phyloP scores from a whole-genome alignment of 2,888 invertebrate species.

The Aproaerema taeniolella region DNA sequence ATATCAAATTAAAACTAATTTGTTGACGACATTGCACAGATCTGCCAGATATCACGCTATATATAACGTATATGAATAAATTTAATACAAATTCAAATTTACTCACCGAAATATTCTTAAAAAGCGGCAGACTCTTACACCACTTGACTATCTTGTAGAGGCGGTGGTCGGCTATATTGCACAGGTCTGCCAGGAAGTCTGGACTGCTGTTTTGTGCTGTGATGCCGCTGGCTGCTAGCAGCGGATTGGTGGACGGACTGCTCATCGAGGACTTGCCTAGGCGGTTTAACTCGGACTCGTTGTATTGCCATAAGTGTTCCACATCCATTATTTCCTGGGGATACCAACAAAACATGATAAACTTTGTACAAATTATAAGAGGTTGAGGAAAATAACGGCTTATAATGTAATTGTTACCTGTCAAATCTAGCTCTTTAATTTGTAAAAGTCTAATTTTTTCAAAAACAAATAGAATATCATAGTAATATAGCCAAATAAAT shows the following conservation, averaged over 20 bases:
- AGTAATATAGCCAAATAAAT: no score
- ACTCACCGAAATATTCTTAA: slow-evolving; percentile 95
- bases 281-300: slow-evolving; percentile 86
- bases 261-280: slow-evolving; percentile 71
- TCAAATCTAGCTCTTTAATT: no score
- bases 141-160: slow-evolving; percentile 98
- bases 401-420: no score
- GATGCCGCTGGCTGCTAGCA: slow-evolving; percentile 66
- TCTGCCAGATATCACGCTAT: background rate
- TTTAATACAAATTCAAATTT: no score
- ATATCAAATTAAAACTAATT: no score
- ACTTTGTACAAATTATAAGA: no score
- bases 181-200: slow-evolving; percentile 92
- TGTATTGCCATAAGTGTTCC: slow-evolving; percentile 96
- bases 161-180: slow-evolving; percentile 96
- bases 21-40: no score
- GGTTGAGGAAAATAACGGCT: no score
- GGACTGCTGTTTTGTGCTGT: slow-evolving; percentile 83
- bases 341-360: no score
- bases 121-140: slow-evolving; percentile 97
- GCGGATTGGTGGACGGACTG: slow-evolving; percentile 60
- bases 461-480: no score
- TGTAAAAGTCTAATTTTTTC: no score
- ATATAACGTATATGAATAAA: no score
- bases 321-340: slow-evolving; percentile 95